Evolutionary conservation across 2,888 invertebrate species (phyloP).

Genomic region (Leptinotarsa rubiginosa): DNA sequence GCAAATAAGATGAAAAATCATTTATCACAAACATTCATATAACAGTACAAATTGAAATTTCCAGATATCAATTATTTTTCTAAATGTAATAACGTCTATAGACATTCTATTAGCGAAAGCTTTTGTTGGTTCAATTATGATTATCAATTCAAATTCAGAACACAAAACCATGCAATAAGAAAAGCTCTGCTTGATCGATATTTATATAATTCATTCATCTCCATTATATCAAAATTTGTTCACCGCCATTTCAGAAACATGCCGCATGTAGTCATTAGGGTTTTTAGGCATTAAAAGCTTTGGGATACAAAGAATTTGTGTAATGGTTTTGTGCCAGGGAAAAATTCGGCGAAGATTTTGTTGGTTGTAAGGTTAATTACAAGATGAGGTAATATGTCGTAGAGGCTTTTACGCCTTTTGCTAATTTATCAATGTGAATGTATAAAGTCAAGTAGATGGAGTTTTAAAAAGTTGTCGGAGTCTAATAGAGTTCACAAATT

Average conservation of each 20-base stretch:
- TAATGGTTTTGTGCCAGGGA: not conserved
- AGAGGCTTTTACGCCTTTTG: no score
- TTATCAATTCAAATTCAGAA: conserved; percentile 31
- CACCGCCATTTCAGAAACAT: conserved; percentile 46
- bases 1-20: no score
- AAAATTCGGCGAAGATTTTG: not conserved
- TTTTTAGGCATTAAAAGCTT: conserved; percentile 23
- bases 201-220: conserved; percentile 50
- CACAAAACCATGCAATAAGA: not conserved
- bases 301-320: not conserved
- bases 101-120: not conserved
- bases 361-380: not conserved
- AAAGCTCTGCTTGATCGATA: conserved; percentile 39
- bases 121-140: conserved; percentile 34
- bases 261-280: conserved; percentile 48
- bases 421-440: no score
- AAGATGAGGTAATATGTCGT: not conserved
- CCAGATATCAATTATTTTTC: no score
- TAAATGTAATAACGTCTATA: not conserved
- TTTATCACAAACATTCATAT: no score
- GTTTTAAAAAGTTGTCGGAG: no score
- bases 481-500: no score
- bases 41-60: no score
- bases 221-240: conserved; percentile 53
- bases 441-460: no score